Percentiles rank a stretch among this genome's conserved stretches.
Conservation (phyloP, 1,140 invertebrate genomes). For the Neodiprion virginianus region DNA sequence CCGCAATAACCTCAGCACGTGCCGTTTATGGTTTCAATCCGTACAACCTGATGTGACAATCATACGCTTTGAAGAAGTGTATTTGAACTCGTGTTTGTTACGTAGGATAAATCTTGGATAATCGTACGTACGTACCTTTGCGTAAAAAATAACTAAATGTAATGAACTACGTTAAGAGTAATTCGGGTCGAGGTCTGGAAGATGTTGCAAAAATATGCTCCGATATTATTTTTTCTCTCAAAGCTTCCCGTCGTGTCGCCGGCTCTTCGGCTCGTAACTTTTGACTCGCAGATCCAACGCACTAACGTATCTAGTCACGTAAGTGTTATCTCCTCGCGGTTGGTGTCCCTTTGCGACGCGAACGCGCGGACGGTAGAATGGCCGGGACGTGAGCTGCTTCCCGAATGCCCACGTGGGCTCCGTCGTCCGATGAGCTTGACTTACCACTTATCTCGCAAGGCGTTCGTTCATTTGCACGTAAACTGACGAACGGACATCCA, state of each 20-base stretch:
- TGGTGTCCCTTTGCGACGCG: neutral
- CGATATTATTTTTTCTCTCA: neutral
- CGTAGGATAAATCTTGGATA: too few relatives aligned
- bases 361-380: neutral
- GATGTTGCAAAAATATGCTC: too few relatives aligned
- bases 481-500: neutral
- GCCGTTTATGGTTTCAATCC: too few relatives aligned
- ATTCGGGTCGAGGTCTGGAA: too few relatives aligned
- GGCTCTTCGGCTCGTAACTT: neutral
- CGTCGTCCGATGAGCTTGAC: neutral
- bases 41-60: too few relatives aligned
- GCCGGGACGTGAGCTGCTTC: neutral
- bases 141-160: too few relatives aligned
- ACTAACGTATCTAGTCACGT: neutral
- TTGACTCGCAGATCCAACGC: neutral
- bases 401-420: neutral
- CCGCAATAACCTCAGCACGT: too few relatives aligned
- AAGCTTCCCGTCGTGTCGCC: neutral
- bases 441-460: neutral
- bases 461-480: constrained; percentile 1
- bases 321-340: neutral
- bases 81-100: too few relatives aligned
- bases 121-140: too few relatives aligned
- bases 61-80: too few relatives aligned
- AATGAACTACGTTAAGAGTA: too few relatives aligned